A percentile compares a stretch with the other conserved stretches of the same genome.
These are phyloP conservation scores for Phymorhynchus buccinoides DNA, from an alignment of 1,140 invertebrate species.

Conservation along the genomic window DNA sequence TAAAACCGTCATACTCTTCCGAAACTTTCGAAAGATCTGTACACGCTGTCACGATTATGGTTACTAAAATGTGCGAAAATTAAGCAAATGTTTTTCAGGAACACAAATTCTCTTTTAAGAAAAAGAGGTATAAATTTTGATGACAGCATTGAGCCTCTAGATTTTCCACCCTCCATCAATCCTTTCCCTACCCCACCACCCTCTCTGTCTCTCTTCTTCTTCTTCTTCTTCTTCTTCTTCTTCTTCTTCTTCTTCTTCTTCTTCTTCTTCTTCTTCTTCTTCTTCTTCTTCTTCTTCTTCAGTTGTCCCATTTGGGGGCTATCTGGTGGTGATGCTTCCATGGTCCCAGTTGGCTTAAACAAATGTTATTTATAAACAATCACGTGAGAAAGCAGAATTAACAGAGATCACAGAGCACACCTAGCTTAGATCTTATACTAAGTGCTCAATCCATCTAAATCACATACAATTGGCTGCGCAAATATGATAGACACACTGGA, in stretches of 20 bases:
- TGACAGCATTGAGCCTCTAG: not conserved
- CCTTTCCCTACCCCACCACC: not conserved
- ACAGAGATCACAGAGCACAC: no score
- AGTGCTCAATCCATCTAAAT: no score
- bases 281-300: not conserved
- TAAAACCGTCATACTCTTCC: not conserved
- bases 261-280: not conserved
- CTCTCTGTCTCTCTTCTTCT: not conserved
- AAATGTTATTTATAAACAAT: no score
- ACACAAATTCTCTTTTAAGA: not conserved
- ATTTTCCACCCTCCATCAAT: not conserved
- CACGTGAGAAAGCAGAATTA: no score
- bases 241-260: not conserved
- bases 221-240: constrained; percentile 26
- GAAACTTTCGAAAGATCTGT: not conserved
- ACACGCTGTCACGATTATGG: not conserved
- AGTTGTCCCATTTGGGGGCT: no score
- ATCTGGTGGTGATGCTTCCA: no score
- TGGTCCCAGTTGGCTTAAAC: no score
- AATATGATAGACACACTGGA: no score
- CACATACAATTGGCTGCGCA: no score
- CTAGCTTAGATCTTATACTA: no score
- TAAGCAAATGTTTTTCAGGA: not conserved
- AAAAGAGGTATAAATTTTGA: not conserved
- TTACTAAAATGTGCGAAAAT: not conserved